These are phyloP conservation scores for Heliothis subflexa DNA, from an alignment of 1,140 invertebrate species.

Conservation along the genomic window DNA sequence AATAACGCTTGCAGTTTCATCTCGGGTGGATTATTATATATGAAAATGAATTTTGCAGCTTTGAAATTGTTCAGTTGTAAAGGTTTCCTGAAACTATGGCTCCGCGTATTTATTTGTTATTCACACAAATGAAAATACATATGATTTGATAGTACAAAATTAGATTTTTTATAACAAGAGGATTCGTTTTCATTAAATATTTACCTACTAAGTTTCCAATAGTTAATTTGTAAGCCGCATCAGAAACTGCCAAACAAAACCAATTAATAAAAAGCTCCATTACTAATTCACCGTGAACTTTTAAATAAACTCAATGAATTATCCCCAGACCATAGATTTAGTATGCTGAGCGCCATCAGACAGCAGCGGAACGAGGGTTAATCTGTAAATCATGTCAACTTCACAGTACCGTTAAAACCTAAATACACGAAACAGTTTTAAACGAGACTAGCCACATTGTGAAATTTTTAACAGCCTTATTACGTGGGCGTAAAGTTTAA, in stretches of 20 bases:
- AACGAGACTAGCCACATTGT: conserved; percentile 9
- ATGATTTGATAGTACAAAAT: too few relatives aligned
- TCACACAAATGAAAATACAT: too few relatives aligned
- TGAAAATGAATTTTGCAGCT: neutral
- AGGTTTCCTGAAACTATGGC: too few relatives aligned
- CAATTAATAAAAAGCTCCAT: neutral
- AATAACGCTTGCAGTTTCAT: conserved; percentile 36
- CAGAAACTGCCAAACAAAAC: neutral
- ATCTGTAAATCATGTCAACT: conserved; percentile 45
- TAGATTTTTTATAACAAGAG: too few relatives aligned
- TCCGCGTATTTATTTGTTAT: too few relatives aligned
- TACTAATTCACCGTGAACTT: neutral
- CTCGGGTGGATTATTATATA: conserved; percentile 3
- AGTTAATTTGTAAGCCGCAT: neutral
- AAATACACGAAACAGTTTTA: conserved; percentile 37
- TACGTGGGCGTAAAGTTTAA: conserved; percentile 11
- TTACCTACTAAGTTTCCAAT: neutral
- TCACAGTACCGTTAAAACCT: conserved; percentile 38
- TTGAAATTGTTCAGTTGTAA: neutral
- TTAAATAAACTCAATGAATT: conserved; percentile 13
- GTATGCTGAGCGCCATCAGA: neutral
- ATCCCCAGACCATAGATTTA: conserved; percentile 17
- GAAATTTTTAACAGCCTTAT: neutral
- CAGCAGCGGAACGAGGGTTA: conserved; percentile 21
- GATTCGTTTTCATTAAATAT: neutral